These are phyloP conservation scores for Atta colombica DNA, from an alignment of 1,140 invertebrate genomes.

Conservation along the genomic window DNA sequence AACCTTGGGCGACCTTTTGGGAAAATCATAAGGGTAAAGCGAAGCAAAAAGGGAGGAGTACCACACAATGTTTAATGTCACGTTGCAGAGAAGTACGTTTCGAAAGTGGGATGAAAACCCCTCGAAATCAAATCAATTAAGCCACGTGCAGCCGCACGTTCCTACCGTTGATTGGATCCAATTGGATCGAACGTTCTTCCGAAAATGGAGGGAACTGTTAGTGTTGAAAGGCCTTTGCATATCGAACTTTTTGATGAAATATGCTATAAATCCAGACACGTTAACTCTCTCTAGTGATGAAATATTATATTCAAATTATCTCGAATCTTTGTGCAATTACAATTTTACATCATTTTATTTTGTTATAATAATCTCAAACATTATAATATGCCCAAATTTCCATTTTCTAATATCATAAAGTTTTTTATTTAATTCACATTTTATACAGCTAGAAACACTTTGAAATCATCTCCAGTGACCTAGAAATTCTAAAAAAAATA, in stretches of 20 bases:
- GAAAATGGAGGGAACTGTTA: constrained; percentile 78
- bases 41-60: constrained; percentile 4
- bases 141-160: constrained; percentile 73
- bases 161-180: constrained; percentile 61
- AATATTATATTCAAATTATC: neutral
- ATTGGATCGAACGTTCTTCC: constrained; percentile 76
- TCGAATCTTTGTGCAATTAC: neutral
- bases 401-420: neutral
- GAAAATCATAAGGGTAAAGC: constrained; percentile 65
- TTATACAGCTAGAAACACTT: neutral
- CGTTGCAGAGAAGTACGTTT: constrained; percentile 69
- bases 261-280: neutral
- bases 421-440: neutral
- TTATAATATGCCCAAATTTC: neutral
- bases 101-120: constrained; percentile 80
- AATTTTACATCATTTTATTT: neutral
- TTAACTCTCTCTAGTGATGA: neutral
- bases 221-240: neutral
- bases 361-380: neutral
- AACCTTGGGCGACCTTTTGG: constrained; percentile 65
- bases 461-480: constrained; percentile 36
- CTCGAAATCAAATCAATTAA: constrained; percentile 83
- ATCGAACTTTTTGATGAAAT: neutral
- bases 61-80: constrained; percentile 57
- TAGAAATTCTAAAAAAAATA: constrained; percentile 32